Evolutionary conservation across 2,888 invertebrate species (phyloP).

Genomic region (Eueremaeus valkanovi): DNA sequence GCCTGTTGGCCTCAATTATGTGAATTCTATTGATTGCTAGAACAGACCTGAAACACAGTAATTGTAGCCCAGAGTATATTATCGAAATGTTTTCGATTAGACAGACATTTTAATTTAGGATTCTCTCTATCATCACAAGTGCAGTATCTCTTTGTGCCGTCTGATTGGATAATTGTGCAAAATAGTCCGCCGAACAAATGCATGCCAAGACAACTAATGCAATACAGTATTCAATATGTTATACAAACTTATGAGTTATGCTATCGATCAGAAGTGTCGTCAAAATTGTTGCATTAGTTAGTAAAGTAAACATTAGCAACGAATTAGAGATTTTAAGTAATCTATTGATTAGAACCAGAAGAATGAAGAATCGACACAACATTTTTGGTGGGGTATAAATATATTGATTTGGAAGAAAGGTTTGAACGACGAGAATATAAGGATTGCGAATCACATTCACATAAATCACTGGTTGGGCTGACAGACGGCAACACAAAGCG

Average conservation of each 20-base stretch:
- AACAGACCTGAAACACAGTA: conserved; percentile 86
- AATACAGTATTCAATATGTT: background rate
- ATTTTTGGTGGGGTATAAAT: no score
- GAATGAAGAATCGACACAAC: background rate
- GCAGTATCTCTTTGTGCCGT: conserved; percentile 64
- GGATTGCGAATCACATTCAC: background rate
- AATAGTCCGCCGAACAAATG: conserved; percentile 99
- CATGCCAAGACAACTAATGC: conserved; percentile 91
- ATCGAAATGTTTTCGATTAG: conserved; percentile 98
- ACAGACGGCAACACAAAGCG: conserved; percentile 27
- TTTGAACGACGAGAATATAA: background rate
- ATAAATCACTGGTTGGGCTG: conserved; percentile 5
- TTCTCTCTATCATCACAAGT: conserved; percentile 84
- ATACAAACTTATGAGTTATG: no score
- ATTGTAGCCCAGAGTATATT: conserved; percentile 63
- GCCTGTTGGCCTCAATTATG: conserved; percentile 29
- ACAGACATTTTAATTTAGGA: conserved; percentile 63
- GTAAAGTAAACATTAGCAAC: no score
- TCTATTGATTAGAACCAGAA: no score
- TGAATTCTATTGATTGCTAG: background rate
- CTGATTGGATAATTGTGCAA: conserved; percentile 79
- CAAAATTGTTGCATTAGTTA: no score
- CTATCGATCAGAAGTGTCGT: background rate
- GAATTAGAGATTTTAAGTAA: no score
- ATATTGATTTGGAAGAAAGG: background rate